These are phyloP conservation scores for Drosophila sechellia DNA, from an alignment of 1,140 invertebrate species.

Conservation along the genomic window DNA sequence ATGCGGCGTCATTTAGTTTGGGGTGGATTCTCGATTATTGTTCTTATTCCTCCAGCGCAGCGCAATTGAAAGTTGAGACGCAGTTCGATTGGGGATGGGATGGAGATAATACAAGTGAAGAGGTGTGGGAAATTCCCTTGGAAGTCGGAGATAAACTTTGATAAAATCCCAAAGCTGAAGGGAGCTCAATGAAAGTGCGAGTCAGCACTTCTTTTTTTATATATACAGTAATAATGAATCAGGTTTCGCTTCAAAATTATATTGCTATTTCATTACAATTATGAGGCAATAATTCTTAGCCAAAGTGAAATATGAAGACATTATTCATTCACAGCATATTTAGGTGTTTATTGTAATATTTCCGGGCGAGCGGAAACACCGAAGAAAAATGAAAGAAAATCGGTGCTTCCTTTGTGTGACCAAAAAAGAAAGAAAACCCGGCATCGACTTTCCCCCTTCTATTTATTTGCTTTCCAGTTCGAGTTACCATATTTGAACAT, in stretches of 20 bases:
- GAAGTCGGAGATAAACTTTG: constrained; percentile 4
- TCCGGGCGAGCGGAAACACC: background rate
- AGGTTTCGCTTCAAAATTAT: background rate
- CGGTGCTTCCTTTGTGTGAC: constrained; percentile 27
- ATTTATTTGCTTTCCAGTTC: constrained; percentile 25
- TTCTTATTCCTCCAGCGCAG: constrained; percentile 14
- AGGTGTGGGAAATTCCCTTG: constrained; percentile 4
- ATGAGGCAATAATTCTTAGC: constrained; percentile 12
- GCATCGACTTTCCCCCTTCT: constrained; percentile 1
- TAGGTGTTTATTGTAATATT: constrained; percentile 28
- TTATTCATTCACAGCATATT: constrained; percentile 6
- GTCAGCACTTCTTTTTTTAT: background rate
- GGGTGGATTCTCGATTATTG: constrained; percentile 33
- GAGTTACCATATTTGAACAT: constrained; percentile 40
- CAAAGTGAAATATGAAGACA: constrained; percentile 9
- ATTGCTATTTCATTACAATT: background rate
- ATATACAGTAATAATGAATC: background rate
- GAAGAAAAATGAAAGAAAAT: background rate
- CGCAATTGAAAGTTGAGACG: constrained; percentile 41
- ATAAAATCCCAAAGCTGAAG: background rate
- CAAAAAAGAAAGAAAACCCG: constrained; percentile 3
- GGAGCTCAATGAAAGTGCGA: constrained; percentile 4
- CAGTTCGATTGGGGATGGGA: constrained; percentile 27
- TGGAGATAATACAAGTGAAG: background rate
- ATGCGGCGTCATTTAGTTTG: constrained; percentile 46